Evolutionary conservation across 1,140 invertebrate genomes (phyloP).

Genomic region (Sipha flava): DNA sequence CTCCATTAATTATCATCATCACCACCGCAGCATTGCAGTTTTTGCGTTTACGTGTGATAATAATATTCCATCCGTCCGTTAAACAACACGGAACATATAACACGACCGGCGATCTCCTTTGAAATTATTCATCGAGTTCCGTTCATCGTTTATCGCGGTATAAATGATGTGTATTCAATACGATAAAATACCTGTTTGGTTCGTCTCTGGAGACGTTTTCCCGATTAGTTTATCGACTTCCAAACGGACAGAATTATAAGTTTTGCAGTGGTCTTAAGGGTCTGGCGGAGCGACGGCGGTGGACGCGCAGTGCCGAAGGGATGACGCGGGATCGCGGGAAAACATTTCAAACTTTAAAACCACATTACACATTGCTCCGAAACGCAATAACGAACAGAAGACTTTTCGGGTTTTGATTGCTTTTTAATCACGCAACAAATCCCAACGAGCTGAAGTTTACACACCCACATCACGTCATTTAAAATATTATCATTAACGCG

Average conservation of each 20-base stretch:
- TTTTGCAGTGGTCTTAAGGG: neutral
- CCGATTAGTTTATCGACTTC: slow-evolving; percentile 2
- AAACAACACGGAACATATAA: no score
- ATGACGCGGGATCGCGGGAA: neutral
- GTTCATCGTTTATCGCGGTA: no score
- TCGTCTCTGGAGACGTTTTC: neutral
- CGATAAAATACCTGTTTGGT: neutral
- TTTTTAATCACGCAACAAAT: neutral
- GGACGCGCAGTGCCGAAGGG: neutral
- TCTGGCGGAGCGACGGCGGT: neutral
- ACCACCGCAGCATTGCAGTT: no score
- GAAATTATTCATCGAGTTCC: no score
- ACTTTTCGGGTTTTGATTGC: neutral
- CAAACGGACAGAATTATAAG: neutral
- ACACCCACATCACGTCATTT: neutral
- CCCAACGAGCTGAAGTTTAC: neutral
- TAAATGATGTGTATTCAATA: neutral
- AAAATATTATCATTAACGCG: neutral
- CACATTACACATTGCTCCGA: neutral
- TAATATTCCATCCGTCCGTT: no score
- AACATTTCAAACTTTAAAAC: neutral
- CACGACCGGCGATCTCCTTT: no score
- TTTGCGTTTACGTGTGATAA: no score
- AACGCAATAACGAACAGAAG: no score
- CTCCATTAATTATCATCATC: no score